Conservation (phyloP, 2,113 vertebrate genomes). For the Melanerpes formicivorus region DNA sequence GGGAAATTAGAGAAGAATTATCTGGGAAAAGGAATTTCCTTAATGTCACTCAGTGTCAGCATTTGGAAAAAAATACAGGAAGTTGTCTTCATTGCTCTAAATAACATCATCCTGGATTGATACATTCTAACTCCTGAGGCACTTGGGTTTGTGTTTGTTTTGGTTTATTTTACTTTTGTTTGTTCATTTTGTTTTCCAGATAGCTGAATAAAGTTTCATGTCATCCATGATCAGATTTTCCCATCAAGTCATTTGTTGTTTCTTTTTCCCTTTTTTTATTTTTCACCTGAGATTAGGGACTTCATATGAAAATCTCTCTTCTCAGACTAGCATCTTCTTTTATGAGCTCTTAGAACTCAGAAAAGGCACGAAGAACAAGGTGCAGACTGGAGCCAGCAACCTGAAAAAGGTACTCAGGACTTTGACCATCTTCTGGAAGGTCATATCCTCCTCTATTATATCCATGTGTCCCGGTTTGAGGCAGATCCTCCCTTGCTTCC, state of each 20-base stretch:
- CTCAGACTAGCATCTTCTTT: background rate
- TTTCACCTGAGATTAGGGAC: background rate
- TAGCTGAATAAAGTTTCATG: background rate
- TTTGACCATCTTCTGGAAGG: background rate
- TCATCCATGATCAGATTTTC: background rate
- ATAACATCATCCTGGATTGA: background rate
- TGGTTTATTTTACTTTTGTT: too few relatives aligned
- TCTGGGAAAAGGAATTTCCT: background rate
- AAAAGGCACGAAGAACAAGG: background rate
- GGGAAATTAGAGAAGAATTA: background rate
- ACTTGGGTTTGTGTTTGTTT: too few relatives aligned
- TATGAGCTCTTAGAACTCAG: background rate
- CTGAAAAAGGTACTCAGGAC: background rate
- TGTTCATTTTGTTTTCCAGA: background rate
- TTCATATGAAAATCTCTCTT: background rate
- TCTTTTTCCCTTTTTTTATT: background rate
- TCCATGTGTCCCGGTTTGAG: background rate
- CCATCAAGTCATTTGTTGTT: background rate
- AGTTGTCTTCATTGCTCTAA: background rate
- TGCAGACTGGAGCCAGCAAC: background rate
- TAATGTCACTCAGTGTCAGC: background rate
- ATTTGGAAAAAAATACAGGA: background rate
- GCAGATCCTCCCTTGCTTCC: too few relatives aligned
- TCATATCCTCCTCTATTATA: background rate
- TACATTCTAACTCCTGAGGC: background rate